These are phyloP conservation scores for Pachyuromys duprasi DNA, from an alignment of 2,797 vertebrate genomes.

Conservation along the genomic window DNA sequence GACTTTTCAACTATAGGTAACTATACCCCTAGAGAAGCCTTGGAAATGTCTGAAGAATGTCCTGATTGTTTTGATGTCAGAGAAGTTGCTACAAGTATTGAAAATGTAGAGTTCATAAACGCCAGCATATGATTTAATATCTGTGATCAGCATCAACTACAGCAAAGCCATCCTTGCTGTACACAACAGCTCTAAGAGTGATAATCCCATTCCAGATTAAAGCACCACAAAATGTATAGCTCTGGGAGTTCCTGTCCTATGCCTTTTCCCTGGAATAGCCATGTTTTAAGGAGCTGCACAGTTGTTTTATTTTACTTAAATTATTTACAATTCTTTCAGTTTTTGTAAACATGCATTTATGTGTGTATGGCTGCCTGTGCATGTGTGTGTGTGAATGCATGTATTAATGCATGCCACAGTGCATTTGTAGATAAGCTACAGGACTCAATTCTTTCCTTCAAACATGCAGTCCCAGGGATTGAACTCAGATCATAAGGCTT, in stretches of 20 bases:
- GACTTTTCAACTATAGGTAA: not conserved
- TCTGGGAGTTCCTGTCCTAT: not conserved
- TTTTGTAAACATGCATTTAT: not conserved
- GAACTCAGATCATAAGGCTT: not conserved
- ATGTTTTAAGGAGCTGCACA: not conserved
- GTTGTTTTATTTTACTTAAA: not conserved
- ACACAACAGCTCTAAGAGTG: not conserved
- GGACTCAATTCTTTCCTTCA: not conserved
- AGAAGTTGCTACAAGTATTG: not conserved
- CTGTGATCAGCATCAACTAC: not conserved
- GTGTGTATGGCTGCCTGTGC: not conserved
- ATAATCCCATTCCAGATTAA: not conserved
- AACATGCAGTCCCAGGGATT: not conserved
- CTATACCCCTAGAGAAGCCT: not conserved
- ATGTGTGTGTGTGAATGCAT: not conserved
- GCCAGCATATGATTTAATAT: too few relatives aligned
- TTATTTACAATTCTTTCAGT: not conserved
- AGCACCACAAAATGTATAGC: not conserved
- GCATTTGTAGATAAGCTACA: not conserved
- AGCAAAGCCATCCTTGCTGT: not conserved
- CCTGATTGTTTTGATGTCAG: not conserved
- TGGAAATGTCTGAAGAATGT: not conserved
- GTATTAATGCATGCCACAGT: not conserved
- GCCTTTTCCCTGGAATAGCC: not conserved
- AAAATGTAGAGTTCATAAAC: not conserved